Conservation (phyloP, 1,140 invertebrate genomes). For the Palaemon carinicauda region DNA sequence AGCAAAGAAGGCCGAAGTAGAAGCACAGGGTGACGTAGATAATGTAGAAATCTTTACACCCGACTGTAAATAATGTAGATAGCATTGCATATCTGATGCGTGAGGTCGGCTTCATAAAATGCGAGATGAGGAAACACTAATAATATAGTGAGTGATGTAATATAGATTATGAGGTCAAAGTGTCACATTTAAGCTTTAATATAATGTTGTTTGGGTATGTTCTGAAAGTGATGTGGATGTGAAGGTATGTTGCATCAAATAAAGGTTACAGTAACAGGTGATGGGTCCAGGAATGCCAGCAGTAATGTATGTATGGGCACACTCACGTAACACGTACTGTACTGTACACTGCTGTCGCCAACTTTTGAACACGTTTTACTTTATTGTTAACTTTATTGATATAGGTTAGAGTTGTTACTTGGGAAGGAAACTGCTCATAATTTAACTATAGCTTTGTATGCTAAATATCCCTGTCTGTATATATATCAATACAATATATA, state of each 20-base stretch:
- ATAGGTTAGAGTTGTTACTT: too few species aligned
- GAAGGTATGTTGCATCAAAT: neutral
- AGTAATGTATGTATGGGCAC: too few species aligned
- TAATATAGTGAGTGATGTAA: neutral
- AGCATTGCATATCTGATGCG: too few species aligned
- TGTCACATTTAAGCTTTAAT: constrained; percentile 15
- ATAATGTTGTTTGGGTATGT: neutral
- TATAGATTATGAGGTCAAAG: neutral
- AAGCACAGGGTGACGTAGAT: constrained; percentile 61
- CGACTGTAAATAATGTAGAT: constrained; percentile 61
- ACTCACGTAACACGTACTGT: too few species aligned
- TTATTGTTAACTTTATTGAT: neutral
- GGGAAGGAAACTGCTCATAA: too few species aligned
- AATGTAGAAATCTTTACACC: constrained; percentile 73
- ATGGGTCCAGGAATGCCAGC: neutral
- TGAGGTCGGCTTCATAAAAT: neutral
- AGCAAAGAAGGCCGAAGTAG: constrained; percentile 44
- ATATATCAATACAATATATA: too few species aligned
- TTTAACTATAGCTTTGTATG: too few species aligned
- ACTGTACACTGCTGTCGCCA: too few species aligned
- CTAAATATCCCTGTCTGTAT: too few species aligned
- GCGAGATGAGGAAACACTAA: neutral
- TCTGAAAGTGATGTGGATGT: neutral
- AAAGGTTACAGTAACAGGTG: neutral
- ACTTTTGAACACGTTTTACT: neutral